Conservation (phyloP, 1,140 invertebrate species). For the Luehdorfia chinensis region DNA sequence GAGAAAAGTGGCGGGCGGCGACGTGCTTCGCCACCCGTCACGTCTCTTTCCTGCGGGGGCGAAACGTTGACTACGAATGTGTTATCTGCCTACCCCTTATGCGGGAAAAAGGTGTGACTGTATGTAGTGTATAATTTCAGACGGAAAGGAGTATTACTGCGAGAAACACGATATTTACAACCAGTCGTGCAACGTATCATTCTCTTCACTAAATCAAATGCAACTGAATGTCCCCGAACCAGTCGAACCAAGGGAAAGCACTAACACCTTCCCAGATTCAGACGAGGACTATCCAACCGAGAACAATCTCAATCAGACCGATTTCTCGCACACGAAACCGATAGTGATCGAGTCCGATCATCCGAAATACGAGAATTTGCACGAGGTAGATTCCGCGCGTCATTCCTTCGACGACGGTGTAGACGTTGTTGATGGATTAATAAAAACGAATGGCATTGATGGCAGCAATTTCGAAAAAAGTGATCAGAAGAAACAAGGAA, state of each 20-base stretch:
- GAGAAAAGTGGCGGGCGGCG: no score
- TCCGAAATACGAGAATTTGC: slow-evolving; percentile 47
- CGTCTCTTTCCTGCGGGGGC: no score
- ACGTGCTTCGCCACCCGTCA: no score
- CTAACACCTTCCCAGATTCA: slow-evolving; percentile 48
- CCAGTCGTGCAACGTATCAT: slow-evolving; percentile 54
- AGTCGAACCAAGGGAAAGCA: slow-evolving; percentile 46
- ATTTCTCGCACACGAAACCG: slow-evolving; percentile 66
- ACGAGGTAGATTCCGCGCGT: slow-evolving; percentile 56
- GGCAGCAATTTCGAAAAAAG: slow-evolving; percentile 30
- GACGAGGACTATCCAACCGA: slow-evolving; percentile 67
- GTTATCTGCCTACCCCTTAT: no score
- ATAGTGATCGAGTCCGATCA: slow-evolving; percentile 66
- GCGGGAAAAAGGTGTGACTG: no score
- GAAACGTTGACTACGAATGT: no score
- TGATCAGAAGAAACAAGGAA: slow-evolving; percentile 46
- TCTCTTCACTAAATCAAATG: slow-evolving; percentile 60
- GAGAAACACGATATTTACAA: slow-evolving; percentile 68
- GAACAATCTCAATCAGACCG: slow-evolving; percentile 66
- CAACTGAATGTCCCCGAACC: slow-evolving; percentile 62
- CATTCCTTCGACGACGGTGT: slow-evolving; percentile 65
- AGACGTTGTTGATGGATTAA: slow-evolving; percentile 19
- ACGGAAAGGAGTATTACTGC: slow-evolving; percentile 65
- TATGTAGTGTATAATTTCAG: no score
- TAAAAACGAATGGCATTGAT: slow-evolving; percentile 37